These are phyloP conservation scores for Meda fulgida DNA, from an alignment of 2,797 vertebrate genomes.

Conservation along the genomic window DNA sequence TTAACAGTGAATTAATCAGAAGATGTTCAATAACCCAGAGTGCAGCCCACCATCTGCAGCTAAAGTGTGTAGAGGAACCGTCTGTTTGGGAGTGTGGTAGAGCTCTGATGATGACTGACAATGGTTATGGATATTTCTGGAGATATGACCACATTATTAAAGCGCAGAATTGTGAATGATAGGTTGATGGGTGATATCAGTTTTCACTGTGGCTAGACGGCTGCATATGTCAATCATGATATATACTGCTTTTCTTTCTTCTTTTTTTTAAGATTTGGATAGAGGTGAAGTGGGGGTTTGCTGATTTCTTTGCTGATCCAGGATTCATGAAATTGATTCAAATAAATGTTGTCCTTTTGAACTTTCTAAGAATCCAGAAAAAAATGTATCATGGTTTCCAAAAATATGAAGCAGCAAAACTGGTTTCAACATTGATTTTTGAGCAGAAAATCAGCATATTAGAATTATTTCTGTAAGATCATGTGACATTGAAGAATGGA, in stretches of 20 bases:
- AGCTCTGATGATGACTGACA: constrained; percentile 57
- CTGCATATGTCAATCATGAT: background rate
- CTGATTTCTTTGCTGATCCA: no score
- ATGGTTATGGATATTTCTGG: constrained; percentile 39
- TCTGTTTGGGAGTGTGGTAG: constrained; percentile 40
- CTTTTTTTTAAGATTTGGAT: background rate
- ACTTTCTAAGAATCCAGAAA: background rate
- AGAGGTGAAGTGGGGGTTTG: background rate
- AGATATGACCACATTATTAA: constrained; percentile 27
- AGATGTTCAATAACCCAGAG: constrained; percentile 49
- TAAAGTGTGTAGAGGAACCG: constrained; percentile 45
- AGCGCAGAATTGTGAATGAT: constrained; percentile 17
- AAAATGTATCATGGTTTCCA: background rate
- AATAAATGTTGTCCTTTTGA: background rate
- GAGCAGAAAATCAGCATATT: background rate
- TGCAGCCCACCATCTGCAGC: constrained; percentile 53
- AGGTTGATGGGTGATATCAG: background rate
- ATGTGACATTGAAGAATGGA: no score
- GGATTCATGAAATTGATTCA: background rate
- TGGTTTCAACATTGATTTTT: background rate
- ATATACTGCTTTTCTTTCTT: background rate
- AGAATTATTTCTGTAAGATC: no score
- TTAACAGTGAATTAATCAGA: constrained; percentile 57
- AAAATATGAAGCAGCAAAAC: background rate
- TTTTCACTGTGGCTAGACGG: background rate